phyloP scores from a whole-genome alignment of 2,888 invertebrate species.

The Seira musarum region DNA sequence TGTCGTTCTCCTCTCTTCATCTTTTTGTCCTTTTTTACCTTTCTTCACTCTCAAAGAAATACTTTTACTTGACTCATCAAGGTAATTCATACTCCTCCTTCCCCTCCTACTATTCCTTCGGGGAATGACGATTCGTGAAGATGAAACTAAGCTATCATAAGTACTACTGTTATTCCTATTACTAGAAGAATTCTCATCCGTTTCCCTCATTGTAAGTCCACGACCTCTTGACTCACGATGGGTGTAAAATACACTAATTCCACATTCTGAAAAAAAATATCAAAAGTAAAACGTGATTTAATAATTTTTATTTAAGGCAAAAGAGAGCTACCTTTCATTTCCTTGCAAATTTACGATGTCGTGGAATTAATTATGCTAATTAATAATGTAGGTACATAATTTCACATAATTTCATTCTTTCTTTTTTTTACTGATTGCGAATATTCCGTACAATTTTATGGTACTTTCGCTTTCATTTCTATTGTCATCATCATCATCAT shows the following conservation, averaged over 20 bases:
- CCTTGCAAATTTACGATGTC: neutral
- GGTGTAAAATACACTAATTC: slow-evolving; percentile 70
- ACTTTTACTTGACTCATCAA: slow-evolving; percentile 22
- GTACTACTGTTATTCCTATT: slow-evolving; percentile 35
- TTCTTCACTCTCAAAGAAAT: neutral
- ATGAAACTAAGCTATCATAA: neutral
- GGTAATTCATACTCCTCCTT: too few species aligned
- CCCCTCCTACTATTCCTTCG: slow-evolving; percentile 39
- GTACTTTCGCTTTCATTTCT: too few species aligned
- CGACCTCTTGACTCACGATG: slow-evolving; percentile 71
- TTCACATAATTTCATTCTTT: neutral
- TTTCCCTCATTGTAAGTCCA: slow-evolving; percentile 18
- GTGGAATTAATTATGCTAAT: neutral
- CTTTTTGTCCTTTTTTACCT: neutral
- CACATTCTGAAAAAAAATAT: slow-evolving; percentile 71
- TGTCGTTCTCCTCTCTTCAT: too few species aligned
- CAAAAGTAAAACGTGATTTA: slow-evolving; percentile 16
- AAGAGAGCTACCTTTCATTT: neutral
- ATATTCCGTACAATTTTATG: neutral
- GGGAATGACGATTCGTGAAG: neutral
- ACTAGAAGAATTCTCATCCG: slow-evolving; percentile 31
- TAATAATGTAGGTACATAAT: neutral
- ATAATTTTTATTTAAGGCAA: too few species aligned
- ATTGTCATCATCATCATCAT: too few species aligned
- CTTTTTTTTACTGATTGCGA: too few species aligned